These are phyloP conservation scores for Scaptomyza hsui DNA, from an alignment of 1,140 invertebrate genomes.

Conservation along the genomic window DNA sequence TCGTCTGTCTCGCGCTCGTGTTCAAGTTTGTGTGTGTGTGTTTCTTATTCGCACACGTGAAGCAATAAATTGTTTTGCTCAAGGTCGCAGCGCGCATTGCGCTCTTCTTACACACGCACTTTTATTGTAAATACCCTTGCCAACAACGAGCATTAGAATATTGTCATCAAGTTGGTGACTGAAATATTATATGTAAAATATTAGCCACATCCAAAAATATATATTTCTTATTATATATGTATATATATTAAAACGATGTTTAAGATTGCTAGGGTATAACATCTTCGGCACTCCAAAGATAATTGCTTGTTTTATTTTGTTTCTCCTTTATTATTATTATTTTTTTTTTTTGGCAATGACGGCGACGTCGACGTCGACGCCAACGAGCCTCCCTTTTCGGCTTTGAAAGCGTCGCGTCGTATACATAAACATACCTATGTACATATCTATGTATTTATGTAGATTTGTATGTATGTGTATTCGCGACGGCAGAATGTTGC, in stretches of 20 bases:
- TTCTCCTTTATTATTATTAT: slow-evolving; percentile 32
- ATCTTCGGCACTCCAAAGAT: background rate
- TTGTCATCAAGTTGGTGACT: background rate
- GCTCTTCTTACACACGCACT: slow-evolving; percentile 26
- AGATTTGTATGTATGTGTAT: background rate
- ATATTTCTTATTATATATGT: too few relatives aligned
- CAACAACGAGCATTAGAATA: background rate
- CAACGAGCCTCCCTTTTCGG: slow-evolving; percentile 71
- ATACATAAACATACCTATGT: background rate
- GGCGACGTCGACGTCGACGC: slow-evolving; percentile 32
- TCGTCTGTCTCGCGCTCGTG: slow-evolving; percentile 20
- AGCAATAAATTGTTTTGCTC: slow-evolving; percentile 80
- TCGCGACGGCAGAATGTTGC: slow-evolving; percentile 49
- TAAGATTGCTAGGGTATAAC: background rate
- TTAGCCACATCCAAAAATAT: too few relatives aligned
- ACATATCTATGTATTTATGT: background rate
- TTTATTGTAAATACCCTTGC: background rate
- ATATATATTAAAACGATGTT: too few relatives aligned
- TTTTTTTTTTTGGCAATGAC: slow-evolving; percentile 33
- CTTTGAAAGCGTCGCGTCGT: slow-evolving; percentile 11
- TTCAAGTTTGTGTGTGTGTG: slow-evolving; percentile 28
- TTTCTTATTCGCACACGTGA: slow-evolving; percentile 75
- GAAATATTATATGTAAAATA: too few relatives aligned
- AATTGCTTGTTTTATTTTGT: slow-evolving; percentile 26
- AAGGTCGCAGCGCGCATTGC: slow-evolving; percentile 53